Base-by-base conservation (phyloP, 2,888 invertebrate genomes). In the Agrotis puta region DNA sequence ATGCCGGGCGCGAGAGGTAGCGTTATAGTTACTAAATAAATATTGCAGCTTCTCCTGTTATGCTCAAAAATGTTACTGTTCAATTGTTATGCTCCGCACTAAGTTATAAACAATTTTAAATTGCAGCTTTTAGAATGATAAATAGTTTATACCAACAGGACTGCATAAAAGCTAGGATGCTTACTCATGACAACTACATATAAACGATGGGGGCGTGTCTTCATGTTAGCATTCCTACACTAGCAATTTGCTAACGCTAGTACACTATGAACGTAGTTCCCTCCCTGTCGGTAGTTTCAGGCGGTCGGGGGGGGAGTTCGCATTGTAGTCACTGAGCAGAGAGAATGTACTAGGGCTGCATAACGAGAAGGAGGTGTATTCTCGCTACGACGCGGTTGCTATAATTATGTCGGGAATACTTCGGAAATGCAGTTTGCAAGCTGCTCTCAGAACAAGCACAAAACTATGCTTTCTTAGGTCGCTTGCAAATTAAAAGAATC, bases 61-160 rank as follows among this genome's bases (percentile, higher is more conserved):
- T 27, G 33, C 33, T 33, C 33, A 33, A 33, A 33, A 33, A 33
- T 33, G 6, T 45, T 50, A 27, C 6, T 18, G n/a, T 16, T 48
- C n/a, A 43, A 7, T 13, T 14, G 39, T 18, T 3, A 43, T 47
- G 33, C 3, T 54, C 11, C 51, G 33, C 22, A 24, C 13, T 48
- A 11, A 18, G 43, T 16, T 39, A 24, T 24, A 27, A 75, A 47
- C 6, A 16, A 58, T 58, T 33, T 58, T 14, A 16, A 22, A 39
- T 50, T 33, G 22, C 11, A 33, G 7, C 14, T 54, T 43, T 39
- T 58, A 76, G n/a, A n/a, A n/a, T n/a, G n/a, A n/a, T n/a, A n/a
- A n/a, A n/a, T n/a, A n/a, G 59, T 74, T 61, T 76, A 68, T 50
- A 56, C 2, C 16, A 74, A 11, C 69, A 76, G 69, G 61, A 22